Evolutionary conservation across 1,140 invertebrate genomes (phyloP), one percentile per base, ranked within the genome.

Genomic region (Melitaea cinxia): DNA sequence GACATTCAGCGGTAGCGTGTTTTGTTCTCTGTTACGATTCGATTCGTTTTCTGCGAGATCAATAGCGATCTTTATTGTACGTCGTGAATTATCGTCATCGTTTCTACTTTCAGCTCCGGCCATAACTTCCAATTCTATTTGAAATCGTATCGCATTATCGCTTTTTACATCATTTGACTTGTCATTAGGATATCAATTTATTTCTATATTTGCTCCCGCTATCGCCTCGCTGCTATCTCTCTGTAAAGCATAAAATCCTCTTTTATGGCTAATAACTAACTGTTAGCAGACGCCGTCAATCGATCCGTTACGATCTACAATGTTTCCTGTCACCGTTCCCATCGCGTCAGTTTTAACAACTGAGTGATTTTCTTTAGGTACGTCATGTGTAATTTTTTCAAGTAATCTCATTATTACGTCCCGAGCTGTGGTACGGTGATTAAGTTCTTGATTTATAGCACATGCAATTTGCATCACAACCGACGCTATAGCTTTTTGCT

Each of bases 1-100:
- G 84, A 88, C 85, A 83, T 88, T 88, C 84, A 80, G 84, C 79
- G 83, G 87, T 88, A 88, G 85, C 85, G 79, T 87, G 87, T 89
- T 89, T 88, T 87, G 87, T 89, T 89, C 85, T 80, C 74, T 80
- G 85, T 83, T 85, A 88, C 84, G 78, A 82, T 75, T 74, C 85
- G 83, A 87, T 86, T 88, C 85, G 82, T 80, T 87, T 83, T 83
- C 85, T 84, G 82, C 78, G 75, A 86, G 81, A 88, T 88, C 87
- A 89, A 88, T 88, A 88, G 83, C 84, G 65, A 76, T 87, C 80
- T 84, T 87, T 88, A 88, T 87, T 87, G 81, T 84, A 67, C 65
- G 72, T 75, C 70, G 70, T 87, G 83, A 88, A 65, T 87, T 88
- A 88, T 88, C 73, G 75, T 78, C 77, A 78, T 76, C 76, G 77